Evolutionary conservation across 2,113 vertebrate genomes (phyloP).

Genomic region (Peucedramus taeniatus): DNA sequence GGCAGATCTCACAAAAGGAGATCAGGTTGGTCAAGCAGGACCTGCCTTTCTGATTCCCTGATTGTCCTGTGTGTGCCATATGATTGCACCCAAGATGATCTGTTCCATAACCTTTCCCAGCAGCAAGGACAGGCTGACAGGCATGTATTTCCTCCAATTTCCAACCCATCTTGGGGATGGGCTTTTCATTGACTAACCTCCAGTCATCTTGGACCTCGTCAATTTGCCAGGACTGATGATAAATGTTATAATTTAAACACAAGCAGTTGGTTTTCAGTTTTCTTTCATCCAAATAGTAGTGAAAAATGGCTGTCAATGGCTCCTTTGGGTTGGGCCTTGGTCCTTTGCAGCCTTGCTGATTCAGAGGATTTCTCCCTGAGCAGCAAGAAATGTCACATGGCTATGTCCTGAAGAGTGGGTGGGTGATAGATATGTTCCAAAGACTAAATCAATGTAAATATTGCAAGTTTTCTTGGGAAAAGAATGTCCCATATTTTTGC

Average conservation of each 20-base stretch:
- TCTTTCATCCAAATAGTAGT: not conserved
- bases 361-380: not conserved
- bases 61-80: too few species aligned
- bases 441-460: not conserved
- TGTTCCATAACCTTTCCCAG: not conserved
- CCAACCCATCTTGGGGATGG: not conserved
- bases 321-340: not conserved
- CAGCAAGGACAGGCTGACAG: not conserved
- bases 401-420: not conserved
- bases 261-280: not conserved
- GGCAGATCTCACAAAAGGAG: not conserved
- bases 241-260: not conserved
- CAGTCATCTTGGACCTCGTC: not conserved
- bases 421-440: not conserved
- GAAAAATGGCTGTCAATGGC: not conserved
- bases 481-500: rapidly evolving
- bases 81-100: not conserved
- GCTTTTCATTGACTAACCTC: not conserved
- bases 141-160: not conserved
- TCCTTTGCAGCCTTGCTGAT: not conserved
- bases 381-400: not conserved
- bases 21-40: not conserved
- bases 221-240: not conserved
- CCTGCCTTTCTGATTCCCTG: not conserved
- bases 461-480: not conserved